These are phyloP conservation scores for Chaetodon trifasciatus DNA, from an alignment of 2,797 vertebrate species.

Conservation along the genomic window DNA sequence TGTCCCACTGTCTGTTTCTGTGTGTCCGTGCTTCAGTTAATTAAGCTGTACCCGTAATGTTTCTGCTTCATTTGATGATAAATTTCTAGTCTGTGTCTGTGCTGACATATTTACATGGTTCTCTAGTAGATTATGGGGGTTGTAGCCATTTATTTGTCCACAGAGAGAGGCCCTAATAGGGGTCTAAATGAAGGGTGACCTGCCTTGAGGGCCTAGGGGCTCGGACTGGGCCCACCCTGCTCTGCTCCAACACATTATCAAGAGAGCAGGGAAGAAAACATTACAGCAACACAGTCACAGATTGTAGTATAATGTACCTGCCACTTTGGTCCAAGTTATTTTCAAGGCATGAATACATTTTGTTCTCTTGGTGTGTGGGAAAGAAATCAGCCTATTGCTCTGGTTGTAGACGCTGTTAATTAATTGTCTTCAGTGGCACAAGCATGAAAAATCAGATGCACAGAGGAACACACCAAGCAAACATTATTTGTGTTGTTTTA, in stretches of 20 bases:
- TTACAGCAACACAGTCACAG: background rate
- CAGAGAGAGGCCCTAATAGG: constrained; percentile 58
- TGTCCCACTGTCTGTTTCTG: constrained; percentile 12
- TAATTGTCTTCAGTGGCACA: background rate
- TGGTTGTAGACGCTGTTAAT: background rate
- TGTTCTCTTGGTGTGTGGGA: background rate
- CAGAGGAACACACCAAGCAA: background rate
- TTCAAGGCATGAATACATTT: background rate
- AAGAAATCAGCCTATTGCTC: background rate
- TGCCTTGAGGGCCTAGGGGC: constrained; percentile 39
- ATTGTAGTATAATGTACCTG: background rate
- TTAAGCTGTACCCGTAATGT: constrained; percentile 10
- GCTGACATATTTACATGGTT: constrained; percentile 35
- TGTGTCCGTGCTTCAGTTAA: constrained; percentile 25
- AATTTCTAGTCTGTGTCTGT: constrained; percentile 36
- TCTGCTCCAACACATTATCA: constrained; percentile 15
- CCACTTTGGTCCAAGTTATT: background rate
- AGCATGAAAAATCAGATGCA: background rate
- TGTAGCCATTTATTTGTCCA: constrained; percentile 54
- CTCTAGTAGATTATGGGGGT: constrained; percentile 30
- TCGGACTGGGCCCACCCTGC: constrained; percentile 19
- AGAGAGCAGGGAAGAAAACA: background rate
- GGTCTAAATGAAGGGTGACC: constrained; percentile 66
- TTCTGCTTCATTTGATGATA: constrained; percentile 24
- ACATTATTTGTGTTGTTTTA: background rate